These are phyloP conservation scores for Calycopis cecrops DNA, from an alignment of 1,140 invertebrate genomes.

Conservation along the genomic window DNA sequence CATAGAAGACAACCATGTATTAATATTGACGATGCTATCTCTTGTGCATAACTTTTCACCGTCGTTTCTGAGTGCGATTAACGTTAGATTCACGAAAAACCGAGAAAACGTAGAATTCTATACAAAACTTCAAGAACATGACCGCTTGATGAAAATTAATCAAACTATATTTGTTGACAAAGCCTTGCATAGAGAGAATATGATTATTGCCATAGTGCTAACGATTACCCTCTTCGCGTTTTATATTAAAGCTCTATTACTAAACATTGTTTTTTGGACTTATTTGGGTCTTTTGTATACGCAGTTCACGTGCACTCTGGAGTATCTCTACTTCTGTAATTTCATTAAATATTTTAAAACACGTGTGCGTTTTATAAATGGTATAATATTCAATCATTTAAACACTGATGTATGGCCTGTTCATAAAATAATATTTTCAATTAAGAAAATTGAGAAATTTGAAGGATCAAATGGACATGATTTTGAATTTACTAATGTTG, in stretches of 20 bases:
- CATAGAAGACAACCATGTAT: background rate
- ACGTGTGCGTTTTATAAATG: constrained; percentile 16
- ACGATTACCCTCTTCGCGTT: background rate
- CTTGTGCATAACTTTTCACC: background rate
- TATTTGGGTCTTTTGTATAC: background rate
- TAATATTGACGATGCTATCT: background rate
- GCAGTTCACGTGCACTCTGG: background rate
- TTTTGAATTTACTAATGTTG: constrained; percentile 9
- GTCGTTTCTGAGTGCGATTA: constrained; percentile 2
- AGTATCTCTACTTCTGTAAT: constrained; percentile 12
- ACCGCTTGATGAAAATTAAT: constrained; percentile 9
- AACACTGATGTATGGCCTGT: background rate
- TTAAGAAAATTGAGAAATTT: background rate
- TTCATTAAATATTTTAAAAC: constrained; percentile 16
- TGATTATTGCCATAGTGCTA: background rate
- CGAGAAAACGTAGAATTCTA: constrained; percentile 13
- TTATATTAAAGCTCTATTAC: background rate
- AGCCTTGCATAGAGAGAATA: background rate
- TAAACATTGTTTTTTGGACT: background rate
- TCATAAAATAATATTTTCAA: background rate
- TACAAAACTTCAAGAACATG: constrained; percentile 9
- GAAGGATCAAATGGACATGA: background rate
- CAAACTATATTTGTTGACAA: background rate
- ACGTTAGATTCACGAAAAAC: constrained; percentile 16
- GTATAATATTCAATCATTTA: constrained; percentile 14